Percentiles rank a stretch among this genome's conserved stretches.
Conservation (phyloP, 2,888 invertebrate species). For the Eulithis prunata region DNA sequence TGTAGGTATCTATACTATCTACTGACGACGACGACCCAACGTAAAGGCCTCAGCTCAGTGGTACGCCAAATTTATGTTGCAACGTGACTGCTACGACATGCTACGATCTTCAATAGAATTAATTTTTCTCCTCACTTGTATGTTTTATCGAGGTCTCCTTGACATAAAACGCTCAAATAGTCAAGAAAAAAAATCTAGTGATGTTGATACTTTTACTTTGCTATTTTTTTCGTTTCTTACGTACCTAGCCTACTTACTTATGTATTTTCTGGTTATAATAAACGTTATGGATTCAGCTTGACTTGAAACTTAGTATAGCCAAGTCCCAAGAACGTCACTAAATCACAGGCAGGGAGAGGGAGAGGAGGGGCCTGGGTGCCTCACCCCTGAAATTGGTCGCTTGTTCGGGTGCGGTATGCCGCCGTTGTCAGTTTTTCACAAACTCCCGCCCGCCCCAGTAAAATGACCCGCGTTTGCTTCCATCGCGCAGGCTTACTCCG, state of each 20-base stretch:
- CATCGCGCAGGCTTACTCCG: conserved; percentile 17
- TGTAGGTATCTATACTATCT: no score
- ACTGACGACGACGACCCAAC: conserved; percentile 4
- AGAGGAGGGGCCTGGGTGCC: conserved; percentile 7
- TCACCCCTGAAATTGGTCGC: conserved; percentile 17
- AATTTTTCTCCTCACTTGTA: conserved; percentile 3
- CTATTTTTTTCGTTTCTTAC: background rate
- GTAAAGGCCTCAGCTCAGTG: background rate
- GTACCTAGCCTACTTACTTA: no score
- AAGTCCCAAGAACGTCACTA: conserved; percentile 7
- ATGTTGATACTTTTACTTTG: background rate
- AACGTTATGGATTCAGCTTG: background rate
- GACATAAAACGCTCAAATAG: conserved; percentile 7
- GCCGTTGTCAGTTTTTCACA: conserved; percentile 21
- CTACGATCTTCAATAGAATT: conserved; percentile 8
- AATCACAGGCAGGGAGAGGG: conserved; percentile 11
- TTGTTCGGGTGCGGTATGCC: conserved; percentile 24
- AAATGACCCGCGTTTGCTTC: conserved; percentile 12
- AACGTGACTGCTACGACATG: conserved; percentile 16
- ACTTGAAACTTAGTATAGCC: conserved; percentile 3
- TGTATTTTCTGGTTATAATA: no score
- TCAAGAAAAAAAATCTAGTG: background rate
- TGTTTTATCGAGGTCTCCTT: conserved; percentile 17
- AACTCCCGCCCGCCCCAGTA: conserved; percentile 16
- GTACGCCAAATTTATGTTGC: conserved; percentile 11